Evolutionary conservation across 2,888 invertebrate genomes (phyloP).

Genomic region (Digitonthophagus gazella): DNA sequence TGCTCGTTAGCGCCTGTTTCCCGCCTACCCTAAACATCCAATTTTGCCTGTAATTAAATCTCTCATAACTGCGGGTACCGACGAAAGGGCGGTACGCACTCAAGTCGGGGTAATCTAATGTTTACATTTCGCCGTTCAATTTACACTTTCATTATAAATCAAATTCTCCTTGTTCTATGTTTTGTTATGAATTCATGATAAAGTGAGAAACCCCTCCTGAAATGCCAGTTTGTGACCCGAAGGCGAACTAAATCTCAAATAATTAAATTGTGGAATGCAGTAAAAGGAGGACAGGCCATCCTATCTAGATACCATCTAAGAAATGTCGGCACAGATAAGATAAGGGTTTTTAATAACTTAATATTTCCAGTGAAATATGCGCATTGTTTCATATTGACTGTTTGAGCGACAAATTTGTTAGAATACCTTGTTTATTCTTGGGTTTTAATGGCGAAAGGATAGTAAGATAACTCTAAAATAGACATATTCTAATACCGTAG

Average conservation of each 20-base stretch:
- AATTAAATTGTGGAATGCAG: not conserved
- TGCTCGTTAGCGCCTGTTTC: not conserved
- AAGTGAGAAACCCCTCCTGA: not conserved
- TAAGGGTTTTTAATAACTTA: not conserved
- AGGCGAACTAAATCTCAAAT: not conserved
- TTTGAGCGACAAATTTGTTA: not conserved
- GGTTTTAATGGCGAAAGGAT: not conserved
- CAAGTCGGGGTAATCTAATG: conserved; percentile 6
- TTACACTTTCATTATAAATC: conserved; percentile 15
- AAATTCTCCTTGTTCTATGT: not conserved
- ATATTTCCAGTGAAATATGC: not conserved
- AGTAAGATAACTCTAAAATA: not conserved
- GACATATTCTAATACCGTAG: not conserved
- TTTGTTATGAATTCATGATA: not conserved
- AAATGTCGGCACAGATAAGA: not conserved
- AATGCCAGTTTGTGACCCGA: not conserved
- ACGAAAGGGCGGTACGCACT: not conserved
- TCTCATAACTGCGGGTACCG: conserved; percentile 4
- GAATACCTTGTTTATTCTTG: not conserved
- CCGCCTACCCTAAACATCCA: conserved; percentile 12
- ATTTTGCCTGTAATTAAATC: conserved; percentile 13
- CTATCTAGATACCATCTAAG: not conserved
- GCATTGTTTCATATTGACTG: not conserved
- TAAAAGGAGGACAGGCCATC: not conserved
- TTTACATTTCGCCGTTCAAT: conserved; percentile 14